Evolutionary conservation across 2,113 vertebrate species (phyloP).

Genomic region (Oplegnathus fasciatus): DNA sequence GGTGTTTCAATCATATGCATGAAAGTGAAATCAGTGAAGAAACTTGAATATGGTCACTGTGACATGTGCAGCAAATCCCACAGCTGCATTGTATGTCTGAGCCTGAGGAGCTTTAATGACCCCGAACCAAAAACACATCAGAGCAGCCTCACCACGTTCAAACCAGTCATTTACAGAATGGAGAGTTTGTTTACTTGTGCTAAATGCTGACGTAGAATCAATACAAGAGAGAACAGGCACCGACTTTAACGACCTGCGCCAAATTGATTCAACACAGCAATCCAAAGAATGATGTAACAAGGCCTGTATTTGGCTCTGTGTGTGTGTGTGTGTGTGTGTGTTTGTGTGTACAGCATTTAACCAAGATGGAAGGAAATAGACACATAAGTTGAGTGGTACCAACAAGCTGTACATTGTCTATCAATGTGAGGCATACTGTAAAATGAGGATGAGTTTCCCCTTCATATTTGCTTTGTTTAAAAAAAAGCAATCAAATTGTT

Average conservation of each 20-base stretch:
- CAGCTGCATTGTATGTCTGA: background rate
- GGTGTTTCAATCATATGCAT: background rate
- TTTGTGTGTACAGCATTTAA: background rate
- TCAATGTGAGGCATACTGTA: background rate
- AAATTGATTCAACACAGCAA: slow-evolving; percentile 12
- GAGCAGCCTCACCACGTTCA: background rate
- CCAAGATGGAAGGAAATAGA: background rate
- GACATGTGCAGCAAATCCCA: background rate
- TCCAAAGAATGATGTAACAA: background rate
- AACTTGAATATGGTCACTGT: background rate
- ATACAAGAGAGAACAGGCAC: slow-evolving; percentile 8
- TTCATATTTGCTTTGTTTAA: background rate
- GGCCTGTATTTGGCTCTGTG: background rate
- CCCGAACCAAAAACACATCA: background rate
- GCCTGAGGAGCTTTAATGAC: slow-evolving; percentile 8
- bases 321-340: slow-evolving; percentile 2
- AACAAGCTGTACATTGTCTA: background rate
- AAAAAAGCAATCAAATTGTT: background rate
- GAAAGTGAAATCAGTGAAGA: background rate
- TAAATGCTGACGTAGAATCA: slow-evolving; percentile 19
- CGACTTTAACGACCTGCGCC: background rate
- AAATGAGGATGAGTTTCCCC: background rate
- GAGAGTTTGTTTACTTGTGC: slow-evolving; percentile 27
- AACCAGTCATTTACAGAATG: slow-evolving; percentile 8
- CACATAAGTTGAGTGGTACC: background rate